These are phyloP conservation scores for Ptychochromis oligacanthus DNA, from an alignment of 2,113 vertebrate species.

Conservation along the genomic window DNA sequence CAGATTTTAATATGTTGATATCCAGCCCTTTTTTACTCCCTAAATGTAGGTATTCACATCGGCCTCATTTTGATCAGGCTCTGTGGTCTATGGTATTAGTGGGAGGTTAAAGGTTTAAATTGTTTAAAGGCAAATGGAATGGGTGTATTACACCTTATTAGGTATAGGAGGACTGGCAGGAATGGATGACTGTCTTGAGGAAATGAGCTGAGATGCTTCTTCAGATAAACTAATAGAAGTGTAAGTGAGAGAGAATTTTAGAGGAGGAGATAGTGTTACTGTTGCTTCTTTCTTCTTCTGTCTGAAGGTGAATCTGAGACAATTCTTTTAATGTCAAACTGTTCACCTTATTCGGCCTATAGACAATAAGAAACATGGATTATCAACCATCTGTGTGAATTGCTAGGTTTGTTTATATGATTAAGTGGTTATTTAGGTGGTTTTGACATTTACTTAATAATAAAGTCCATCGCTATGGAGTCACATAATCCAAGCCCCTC, in stretches of 20 bases:
- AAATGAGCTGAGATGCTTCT: constrained; percentile 38
- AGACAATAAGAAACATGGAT: background rate
- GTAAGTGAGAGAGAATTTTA: constrained; percentile 21
- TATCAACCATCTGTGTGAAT: background rate
- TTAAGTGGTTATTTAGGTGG: background rate
- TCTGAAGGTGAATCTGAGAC: background rate
- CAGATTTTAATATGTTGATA: no score
- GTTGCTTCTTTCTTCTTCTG: background rate
- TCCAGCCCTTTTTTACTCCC: no score
- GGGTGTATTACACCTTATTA: background rate
- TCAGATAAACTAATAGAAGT: constrained; percentile 47
- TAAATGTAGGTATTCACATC: no score
- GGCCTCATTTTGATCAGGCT: no score
- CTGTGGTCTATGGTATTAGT: background rate
- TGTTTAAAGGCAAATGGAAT: background rate
- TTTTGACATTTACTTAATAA: background rate
- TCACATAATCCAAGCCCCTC: background rate
- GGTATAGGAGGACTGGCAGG: background rate
- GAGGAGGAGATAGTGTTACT: constrained; percentile 29
- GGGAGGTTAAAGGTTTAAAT: background rate
- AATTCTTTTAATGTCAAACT: background rate
- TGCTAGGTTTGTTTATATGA: background rate
- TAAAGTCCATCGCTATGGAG: background rate
- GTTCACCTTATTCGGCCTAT: background rate
- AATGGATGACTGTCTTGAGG: background rate